phyloP scores from a whole-genome alignment of 2,888 invertebrate species.

The Pseudococcus viburni region DNA sequence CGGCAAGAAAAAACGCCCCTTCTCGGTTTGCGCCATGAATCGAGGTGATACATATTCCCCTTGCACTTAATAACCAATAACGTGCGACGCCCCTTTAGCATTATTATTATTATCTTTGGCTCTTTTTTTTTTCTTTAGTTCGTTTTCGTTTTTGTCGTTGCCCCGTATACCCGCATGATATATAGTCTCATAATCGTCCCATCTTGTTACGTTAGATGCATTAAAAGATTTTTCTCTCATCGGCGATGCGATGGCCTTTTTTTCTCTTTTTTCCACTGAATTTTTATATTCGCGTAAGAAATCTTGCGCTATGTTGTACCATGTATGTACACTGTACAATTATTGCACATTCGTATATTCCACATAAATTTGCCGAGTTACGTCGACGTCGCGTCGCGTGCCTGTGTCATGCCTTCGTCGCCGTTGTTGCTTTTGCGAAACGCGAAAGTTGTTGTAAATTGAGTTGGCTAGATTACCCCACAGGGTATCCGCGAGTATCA shows the following conservation, averaged over 20 bases:
- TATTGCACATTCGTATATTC: not conserved
- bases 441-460: not conserved
- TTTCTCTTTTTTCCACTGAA: not conserved
- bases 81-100: slow-evolving; percentile 65
- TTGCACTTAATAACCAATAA: slow-evolving; percentile 66
- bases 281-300: not conserved
- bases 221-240: slow-evolving; percentile 50
- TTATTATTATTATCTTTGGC: slow-evolving; percentile 59
- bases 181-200: slow-evolving; percentile 51
- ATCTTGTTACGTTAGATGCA: slow-evolving; percentile 53
- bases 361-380: not conserved
- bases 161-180: slow-evolving; percentile 15
- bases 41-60: slow-evolving; percentile 63
- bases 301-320: not conserved
- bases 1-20: slow-evolving; percentile 66
- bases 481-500: not conserved
- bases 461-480: not conserved
- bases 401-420: not conserved
- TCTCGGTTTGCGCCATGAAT: slow-evolving; percentile 61
- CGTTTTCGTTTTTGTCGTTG: slow-evolving; percentile 40
- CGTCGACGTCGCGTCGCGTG: not conserved
- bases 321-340: no score
- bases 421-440: not conserved
- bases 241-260: not conserved
- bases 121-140: slow-evolving; percentile 37